Evolutionary conservation across 1,140 invertebrate genomes (phyloP), one percentile per base, ranked within the genome.

Genomic region (Melitaea cinxia): DNA sequence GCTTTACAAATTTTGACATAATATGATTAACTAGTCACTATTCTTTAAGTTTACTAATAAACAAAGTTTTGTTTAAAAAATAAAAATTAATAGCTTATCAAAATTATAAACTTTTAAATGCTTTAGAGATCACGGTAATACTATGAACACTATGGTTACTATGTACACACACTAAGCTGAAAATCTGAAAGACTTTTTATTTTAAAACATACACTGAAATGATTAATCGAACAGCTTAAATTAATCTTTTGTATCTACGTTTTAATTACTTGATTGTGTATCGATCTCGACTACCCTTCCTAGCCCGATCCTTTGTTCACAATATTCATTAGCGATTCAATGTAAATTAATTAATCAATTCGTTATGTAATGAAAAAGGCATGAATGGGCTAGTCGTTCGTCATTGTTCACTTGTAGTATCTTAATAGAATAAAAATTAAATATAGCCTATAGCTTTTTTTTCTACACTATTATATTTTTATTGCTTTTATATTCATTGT

Each of bases 281-380:
- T 23, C 4, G 37, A n/a, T 21, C 12, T 35, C 4, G 52, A 35
- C 28, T 56, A 60, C 45, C 59, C 56, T 70, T 64, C 56, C 56
- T 45, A 39, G 7, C 57, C 56, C 56, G 33, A 39, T 5, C 57
- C 42, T 65, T 50, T 42, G 52, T 56, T 56, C 39, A 26, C 33
- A n/a, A 54, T 62, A 56, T 56, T 66, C 47, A 77, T 74, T 77
- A 72, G 45, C 62, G 35, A 74, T 75, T 68, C 52, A 72, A 77
- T 73, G 59, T 50, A 70, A 70, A 74, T 73, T 74, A 73, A 72
- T 73, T 65, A 73, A 72, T 73, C 59, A 57, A 73, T 67, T 67
- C 66, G 55, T 50, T 35, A 65, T 58, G 54, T 65, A 15, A n/a
- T n/a, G n/a, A 14, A 15, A 39, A 15, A 12, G 4, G 4, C 9